Conservation (phyloP, 2,888 invertebrate species). For the Caenorhabditis angaria region DNA sequence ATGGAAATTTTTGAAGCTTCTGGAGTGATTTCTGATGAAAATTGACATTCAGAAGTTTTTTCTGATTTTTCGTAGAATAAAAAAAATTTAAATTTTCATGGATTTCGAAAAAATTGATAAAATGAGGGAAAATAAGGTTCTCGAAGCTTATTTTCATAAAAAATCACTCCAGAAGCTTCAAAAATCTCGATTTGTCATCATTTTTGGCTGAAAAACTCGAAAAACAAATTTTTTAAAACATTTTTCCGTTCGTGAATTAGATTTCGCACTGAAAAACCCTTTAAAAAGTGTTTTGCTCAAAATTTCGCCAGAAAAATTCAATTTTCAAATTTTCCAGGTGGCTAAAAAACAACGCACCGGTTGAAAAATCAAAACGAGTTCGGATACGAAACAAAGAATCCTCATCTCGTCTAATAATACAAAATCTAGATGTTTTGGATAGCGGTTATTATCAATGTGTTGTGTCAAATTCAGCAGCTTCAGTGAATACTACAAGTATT, state of each 20-base stretch:
- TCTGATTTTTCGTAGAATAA: neutral
- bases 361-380: constrained; percentile 66
- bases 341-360: constrained; percentile 66
- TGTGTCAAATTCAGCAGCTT: constrained; percentile 68
- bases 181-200: too few relatives aligned
- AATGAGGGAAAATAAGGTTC: too few relatives aligned
- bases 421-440: constrained; percentile 69
- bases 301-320: neutral
- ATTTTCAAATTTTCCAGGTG: constrained; percentile 25
- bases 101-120: too few relatives aligned
- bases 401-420: constrained; percentile 66
- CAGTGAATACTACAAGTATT: constrained; percentile 69
- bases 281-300: neutral
- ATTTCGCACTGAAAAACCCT: neutral
- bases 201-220: too few relatives aligned
- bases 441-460: constrained; percentile 70
- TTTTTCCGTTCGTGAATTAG: too few relatives aligned
- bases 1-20: too few relatives aligned
- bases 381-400: constrained; percentile 62
- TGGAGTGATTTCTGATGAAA: too few relatives aligned
- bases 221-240: too few relatives aligned
- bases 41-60: neutral
- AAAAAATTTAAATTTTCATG: too few relatives aligned
- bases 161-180: too few relatives aligned
- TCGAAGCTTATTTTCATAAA: too few relatives aligned